Conservation (phyloP, 2,797 vertebrate genomes). For the Pogoniulus pusillus region DNA sequence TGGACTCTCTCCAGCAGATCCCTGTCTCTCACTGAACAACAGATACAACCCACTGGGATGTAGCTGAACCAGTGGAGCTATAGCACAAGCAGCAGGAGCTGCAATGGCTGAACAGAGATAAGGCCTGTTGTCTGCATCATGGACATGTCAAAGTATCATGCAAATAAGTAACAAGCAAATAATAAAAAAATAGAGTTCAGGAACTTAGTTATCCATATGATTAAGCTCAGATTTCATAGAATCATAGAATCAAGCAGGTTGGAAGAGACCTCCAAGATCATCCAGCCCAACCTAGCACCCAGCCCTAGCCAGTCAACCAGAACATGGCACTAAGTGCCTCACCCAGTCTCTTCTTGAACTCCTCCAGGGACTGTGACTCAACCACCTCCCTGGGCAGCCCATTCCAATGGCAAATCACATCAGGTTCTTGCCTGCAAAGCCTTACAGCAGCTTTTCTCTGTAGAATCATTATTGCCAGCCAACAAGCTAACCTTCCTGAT, state of each 20-base stretch:
- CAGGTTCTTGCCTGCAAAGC: not conserved
- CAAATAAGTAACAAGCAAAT: not conserved
- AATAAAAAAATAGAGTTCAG: slow-evolving; percentile 6
- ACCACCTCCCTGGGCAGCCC: no score
- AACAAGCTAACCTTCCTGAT: not conserved
- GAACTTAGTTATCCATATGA: not conserved
- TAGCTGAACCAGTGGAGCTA: not conserved
- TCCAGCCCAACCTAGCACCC: no score
- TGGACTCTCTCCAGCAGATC: no score
- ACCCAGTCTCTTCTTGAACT: no score
- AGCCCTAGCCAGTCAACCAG: no score
- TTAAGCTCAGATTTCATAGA: not conserved
- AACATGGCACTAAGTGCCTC: no score
- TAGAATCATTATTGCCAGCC: not conserved
- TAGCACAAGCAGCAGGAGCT: not conserved
- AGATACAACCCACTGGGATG: not conserved
- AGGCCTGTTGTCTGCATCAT: not conserved
- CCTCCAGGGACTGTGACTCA: no score
- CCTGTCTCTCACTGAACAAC: not conserved
- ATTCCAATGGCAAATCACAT: no score
- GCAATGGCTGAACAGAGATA: not conserved
- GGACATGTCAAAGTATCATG: not conserved
- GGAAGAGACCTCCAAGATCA: no score
- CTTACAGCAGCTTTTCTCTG: not conserved
- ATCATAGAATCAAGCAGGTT: no score